A percentile compares a stretch with the other conserved stretches of the same genome.
These are phyloP conservation scores for Alligator sinensis DNA, from an alignment of 2,113 vertebrate species.

Conservation along the genomic window DNA sequence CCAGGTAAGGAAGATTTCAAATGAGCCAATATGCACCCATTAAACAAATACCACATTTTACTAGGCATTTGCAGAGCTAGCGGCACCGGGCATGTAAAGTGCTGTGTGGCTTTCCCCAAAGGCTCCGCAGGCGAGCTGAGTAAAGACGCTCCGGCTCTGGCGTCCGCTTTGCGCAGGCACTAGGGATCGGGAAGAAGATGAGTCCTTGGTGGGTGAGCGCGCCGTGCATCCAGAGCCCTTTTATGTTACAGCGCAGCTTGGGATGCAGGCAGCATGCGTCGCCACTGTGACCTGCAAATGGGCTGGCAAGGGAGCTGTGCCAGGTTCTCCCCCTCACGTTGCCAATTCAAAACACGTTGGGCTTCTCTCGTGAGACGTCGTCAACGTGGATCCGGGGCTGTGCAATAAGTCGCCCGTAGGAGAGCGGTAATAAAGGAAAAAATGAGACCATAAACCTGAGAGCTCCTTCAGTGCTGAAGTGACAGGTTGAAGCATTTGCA, in stretches of 20 bases:
- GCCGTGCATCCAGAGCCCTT: not conserved
- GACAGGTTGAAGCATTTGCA: not conserved
- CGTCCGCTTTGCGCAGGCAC: not conserved
- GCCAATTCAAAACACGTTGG: conserved; percentile 26
- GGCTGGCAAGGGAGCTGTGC: not conserved
- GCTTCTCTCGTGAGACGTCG: not conserved
- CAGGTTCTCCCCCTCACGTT: not conserved
- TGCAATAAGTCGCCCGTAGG: conserved; percentile 7
- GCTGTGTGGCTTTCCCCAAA: conserved; percentile 5
- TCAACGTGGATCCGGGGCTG: not conserved
- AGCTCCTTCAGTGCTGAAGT: not conserved
- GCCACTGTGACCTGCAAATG: conserved; percentile 5
- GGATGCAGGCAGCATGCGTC: not conserved
- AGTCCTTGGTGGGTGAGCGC: not conserved
- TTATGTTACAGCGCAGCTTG: not conserved
- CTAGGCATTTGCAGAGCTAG: conserved; percentile 59
- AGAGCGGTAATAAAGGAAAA: not conserved
- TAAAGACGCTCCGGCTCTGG: not conserved
- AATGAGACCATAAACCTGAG: not conserved
- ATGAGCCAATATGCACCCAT: conserved; percentile 32
- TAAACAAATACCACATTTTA: conserved; percentile 58
- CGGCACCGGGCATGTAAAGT: conserved; percentile 43
- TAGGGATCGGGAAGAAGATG: not conserved
- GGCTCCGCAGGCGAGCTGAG: conserved; percentile 33
- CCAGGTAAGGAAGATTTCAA: conserved; percentile 60